A percentile compares a stretch with the other conserved stretches of the same genome.
These are phyloP conservation scores for Orthosia cruda DNA, from an alignment of 2,888 invertebrate genomes.

Conservation along the genomic window DNA sequence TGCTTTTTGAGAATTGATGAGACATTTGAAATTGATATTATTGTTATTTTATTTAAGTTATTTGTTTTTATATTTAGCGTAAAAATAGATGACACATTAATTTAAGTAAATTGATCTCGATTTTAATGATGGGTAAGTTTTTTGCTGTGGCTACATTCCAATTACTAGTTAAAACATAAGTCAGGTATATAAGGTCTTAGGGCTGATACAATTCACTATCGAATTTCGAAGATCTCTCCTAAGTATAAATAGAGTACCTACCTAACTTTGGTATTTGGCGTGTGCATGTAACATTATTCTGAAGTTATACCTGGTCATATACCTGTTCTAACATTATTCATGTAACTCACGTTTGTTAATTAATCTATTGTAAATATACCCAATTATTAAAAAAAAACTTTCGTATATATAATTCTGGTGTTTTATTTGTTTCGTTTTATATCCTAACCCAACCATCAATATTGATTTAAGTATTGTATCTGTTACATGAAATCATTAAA, in stretches of 20 bases:
- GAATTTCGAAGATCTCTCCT: slow-evolving; percentile 78
- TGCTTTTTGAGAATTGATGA: slow-evolving; percentile 60
- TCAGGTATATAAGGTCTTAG: slow-evolving; percentile 42
- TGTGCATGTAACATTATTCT: slow-evolving; percentile 79
- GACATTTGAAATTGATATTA: slow-evolving; percentile 54
- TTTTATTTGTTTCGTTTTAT: slow-evolving; percentile 73
- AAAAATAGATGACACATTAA: slow-evolving; percentile 43
- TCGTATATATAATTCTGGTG: slow-evolving; percentile 84
- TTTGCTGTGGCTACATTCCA: slow-evolving; percentile 78
- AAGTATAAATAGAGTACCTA: slow-evolving; percentile 70
- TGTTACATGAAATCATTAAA: not conserved
- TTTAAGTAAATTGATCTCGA: slow-evolving; percentile 64
- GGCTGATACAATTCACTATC: slow-evolving; percentile 66
- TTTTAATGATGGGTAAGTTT: slow-evolving; percentile 60
- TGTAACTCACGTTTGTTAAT: slow-evolving; percentile 91
- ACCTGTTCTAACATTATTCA: slow-evolving; percentile 86
- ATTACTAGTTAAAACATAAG: slow-evolving; percentile 69
- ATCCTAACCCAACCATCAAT: not conserved
- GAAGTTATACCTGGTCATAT: slow-evolving; percentile 76
- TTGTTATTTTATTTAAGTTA: slow-evolving; percentile 49
- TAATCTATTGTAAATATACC: slow-evolving; percentile 91
- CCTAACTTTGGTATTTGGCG: slow-evolving; percentile 78
- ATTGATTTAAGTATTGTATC: too few relatives aligned
- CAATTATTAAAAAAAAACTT: slow-evolving; percentile 90
- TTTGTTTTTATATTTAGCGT: slow-evolving; percentile 35